Conservation (phyloP, 2,888 invertebrate species). For the Brachycybe producta region DNA sequence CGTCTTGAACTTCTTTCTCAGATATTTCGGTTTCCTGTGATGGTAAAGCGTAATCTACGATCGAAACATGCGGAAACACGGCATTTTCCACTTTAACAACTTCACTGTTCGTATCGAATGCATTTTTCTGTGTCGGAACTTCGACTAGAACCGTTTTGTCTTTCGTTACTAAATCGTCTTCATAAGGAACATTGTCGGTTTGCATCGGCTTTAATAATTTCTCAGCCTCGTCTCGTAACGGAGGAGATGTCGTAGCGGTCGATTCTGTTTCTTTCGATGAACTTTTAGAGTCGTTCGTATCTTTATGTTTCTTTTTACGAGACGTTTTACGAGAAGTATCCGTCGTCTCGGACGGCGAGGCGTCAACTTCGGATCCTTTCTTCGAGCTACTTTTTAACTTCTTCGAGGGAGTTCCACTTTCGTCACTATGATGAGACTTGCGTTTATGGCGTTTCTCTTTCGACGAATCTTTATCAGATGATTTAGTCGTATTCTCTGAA, state of each 20-base stretch:
- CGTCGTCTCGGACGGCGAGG: too few species aligned
- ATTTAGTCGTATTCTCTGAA: conserved; percentile 3
- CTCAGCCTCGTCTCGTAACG: conserved; percentile 34
- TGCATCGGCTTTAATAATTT: conserved; percentile 32
- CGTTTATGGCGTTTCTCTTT: conserved; percentile 24
- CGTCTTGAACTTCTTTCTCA: conserved; percentile 31
- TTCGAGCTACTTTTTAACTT: conserved; percentile 29
- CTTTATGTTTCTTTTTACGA: conserved; percentile 32
- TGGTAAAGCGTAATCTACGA: too few species aligned
- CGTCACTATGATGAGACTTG: conserved; percentile 27
- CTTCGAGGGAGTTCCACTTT: conserved; percentile 22
- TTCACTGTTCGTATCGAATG: conserved; percentile 26
- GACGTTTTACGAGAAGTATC: conserved; percentile 33
- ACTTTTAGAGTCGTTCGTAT: conserved; percentile 29
- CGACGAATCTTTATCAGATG: conserved; percentile 6
- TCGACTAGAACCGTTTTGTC: conserved; percentile 37
- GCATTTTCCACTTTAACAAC: conserved; percentile 30
- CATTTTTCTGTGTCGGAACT: conserved; percentile 21
- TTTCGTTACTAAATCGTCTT: conserved; percentile 29
- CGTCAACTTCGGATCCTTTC: conserved; percentile 28
- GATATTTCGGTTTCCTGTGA: conserved; percentile 31
- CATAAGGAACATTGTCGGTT: conserved; percentile 37
- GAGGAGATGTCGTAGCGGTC: conserved; percentile 16
- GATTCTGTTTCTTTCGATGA: conserved; percentile 17
- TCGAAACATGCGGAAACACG: too few species aligned